phyloP scores from a whole-genome alignment of 2,113 vertebrate species.

The Nothobranchius furzeri region DNA sequence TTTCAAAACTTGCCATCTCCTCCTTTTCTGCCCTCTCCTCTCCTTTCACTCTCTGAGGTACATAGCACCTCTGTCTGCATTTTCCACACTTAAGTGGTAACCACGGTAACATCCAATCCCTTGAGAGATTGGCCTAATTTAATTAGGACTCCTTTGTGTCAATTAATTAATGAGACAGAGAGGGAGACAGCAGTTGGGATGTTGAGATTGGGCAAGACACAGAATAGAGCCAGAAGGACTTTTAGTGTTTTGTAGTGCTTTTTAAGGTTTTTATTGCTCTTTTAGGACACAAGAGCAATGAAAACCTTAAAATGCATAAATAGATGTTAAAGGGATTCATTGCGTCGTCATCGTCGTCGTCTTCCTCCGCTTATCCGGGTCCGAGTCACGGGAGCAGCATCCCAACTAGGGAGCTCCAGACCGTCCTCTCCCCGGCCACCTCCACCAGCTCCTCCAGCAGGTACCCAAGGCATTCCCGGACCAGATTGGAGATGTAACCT shows the following conservation, averaged over 20 bases:
- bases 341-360: no score
- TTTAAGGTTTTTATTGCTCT: no score
- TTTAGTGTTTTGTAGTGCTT: background rate
- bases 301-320: conserved; percentile 19
- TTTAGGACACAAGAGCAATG: conserved; percentile 11
- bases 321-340: background rate
- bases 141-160: conserved; percentile 85
- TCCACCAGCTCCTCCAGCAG: no score
- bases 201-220: conserved; percentile 53
- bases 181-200: conserved; percentile 49
- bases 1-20: background rate
- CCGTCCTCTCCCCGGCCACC: no score
- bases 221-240: conserved; percentile 30
- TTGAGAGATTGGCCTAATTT: conserved; percentile 82
- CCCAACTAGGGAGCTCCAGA: no score
- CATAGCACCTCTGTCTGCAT: conserved; percentile 72
- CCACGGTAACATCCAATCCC: conserved; percentile 80
- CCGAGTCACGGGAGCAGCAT: no score
- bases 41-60: conserved; percentile 49
- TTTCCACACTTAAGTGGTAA: conserved; percentile 82
- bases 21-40: conserved; percentile 22
- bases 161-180: conserved; percentile 82
- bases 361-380: no score
- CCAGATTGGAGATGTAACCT: no score
- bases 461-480: no score